Evolutionary conservation across 2,888 invertebrate species (phyloP), one percentile per base, ranked within the genome.

Genomic region (Pteria penguin): DNA sequence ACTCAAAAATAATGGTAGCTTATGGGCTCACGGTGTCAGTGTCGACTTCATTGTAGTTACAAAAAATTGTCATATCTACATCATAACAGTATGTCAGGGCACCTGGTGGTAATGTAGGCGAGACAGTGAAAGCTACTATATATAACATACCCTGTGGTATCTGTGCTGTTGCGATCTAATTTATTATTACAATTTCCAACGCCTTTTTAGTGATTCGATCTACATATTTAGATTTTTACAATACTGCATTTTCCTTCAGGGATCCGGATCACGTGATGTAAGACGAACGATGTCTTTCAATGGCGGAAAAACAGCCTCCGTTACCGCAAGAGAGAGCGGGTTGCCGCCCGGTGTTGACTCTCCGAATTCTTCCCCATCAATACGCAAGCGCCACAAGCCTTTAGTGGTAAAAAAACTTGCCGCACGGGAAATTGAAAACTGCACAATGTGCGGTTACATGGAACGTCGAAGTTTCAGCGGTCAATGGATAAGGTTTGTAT

Each of bases 401-500:
- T 65, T 85, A 26, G 79, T 81, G 1, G 86, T 87, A 14, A 83
- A 82, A 78, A 82, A 83, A 62, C 62, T 86, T 14, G 69, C 83
- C 4, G 83, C 82, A 1, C 71, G 58, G 27, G 84, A 83, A 8
- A 66, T 86, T 4, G 79, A 76, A 31, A 76, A 71, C 2, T 78
- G 75, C 33, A 67, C 75, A 1, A 60, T 79, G 1, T 74, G 80
- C 65, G 86, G 87, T 14, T 85, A 83, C 58, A 63, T 86, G 70
- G 84, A 85, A 66, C 71, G 82, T 22, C 82, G 80, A 26, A 77
- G 81, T 32, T 72, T 84, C 33, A 86, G 79, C 61, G 81, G 83
- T 1, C 80, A 84, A 58, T 87, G 87, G 87, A 81, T 83, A 3
- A 82, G 80, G 87, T 85, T 79, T 58, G 76, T 75, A 27, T 33